Evolutionary conservation across 2,797 vertebrate genomes (phyloP), one percentile per base, ranked within the genome.

Genomic region (Eleutherodactylus coqui): DNA sequence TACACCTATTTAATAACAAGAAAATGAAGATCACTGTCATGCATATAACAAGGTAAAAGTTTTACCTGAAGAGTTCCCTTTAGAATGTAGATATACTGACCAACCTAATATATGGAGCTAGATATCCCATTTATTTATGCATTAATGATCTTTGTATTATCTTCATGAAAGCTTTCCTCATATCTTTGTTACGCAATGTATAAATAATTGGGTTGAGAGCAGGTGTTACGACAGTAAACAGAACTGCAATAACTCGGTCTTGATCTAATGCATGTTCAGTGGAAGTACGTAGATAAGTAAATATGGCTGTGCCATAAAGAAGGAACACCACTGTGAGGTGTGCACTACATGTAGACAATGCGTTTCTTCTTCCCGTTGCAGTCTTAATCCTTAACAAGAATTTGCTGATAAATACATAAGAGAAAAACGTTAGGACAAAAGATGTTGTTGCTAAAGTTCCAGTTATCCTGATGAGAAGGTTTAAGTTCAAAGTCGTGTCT

Each of bases 131-230:
- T n/a, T n/a, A n/a, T n/a, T n/a, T n/a, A n/a, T n/a, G n/a, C n/a
- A n/a, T n/a, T n/a, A n/a, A n/a, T n/a, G n/a, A n/a, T n/a, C n/a
- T n/a, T n/a, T n/a, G n/a, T 14, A 58, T 24, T 19, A 36, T 10
- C 43, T 51, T 72, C 0, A 6, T 55, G 13, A 83, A 27, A 7
- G 45, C 69, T 7, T 90, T 87, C 90, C 91, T 41, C 93, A 86
- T 47, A 24, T 76, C 53, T 76, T 49, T 58, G 14, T 84, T 84
- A 17, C 82, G 60, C 13, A 84, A 34, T 4, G 92, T 93, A 34
- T 94, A 94, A 14, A 94, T 92, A 0, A 94, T 27, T 47, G 93
- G 93, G 79, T 94, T 94, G 14, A 93, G 85, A 91, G 94, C 91
- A 0, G 93, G 92, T 3, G 93, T 93, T 1, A 75, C 34, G 91